Conservation (phyloP, 2,888 invertebrate genomes). For the Erebia aethiops region DNA sequence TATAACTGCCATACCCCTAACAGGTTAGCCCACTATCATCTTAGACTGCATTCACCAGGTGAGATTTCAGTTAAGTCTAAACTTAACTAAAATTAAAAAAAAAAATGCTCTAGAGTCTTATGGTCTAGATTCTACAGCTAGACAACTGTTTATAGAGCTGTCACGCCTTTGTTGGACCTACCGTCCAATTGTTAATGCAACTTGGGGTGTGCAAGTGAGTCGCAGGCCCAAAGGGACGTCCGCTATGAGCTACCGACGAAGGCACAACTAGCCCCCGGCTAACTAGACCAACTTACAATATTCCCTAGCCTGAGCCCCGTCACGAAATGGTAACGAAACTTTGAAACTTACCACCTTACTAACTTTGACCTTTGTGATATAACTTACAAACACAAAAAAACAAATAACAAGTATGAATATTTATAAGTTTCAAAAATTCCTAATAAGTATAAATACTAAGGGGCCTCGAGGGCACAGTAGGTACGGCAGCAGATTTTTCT, state of each 20-base stretch:
- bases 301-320: slow-evolving; percentile 1
- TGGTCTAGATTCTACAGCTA: not conserved
- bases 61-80: no score
- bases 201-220: not conserved
- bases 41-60: no score
- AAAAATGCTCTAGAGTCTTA: no score
- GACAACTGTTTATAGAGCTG: not conserved
- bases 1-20: no score
- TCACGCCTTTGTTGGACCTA: not conserved
- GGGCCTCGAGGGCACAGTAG: no score
- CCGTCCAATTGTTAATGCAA: not conserved
- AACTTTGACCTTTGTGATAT: not conserved
- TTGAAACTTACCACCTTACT: not conserved
- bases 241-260: slow-evolving; percentile 13
- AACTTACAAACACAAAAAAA: no score
- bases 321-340: not conserved
- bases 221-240: slow-evolving; percentile 22
- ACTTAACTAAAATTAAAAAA: no score
- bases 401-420: no score
- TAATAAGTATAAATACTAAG: no score
- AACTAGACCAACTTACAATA: slow-evolving; percentile 6
- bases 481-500: no score
- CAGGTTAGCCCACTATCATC: no score
- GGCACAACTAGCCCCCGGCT: slow-evolving; percentile 11
- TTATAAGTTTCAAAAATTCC: no score